Evolutionary conservation across 1,140 invertebrate species (phyloP), one percentile per base, ranked within the genome.

Genomic region (Eriosoma lanigerum): DNA sequence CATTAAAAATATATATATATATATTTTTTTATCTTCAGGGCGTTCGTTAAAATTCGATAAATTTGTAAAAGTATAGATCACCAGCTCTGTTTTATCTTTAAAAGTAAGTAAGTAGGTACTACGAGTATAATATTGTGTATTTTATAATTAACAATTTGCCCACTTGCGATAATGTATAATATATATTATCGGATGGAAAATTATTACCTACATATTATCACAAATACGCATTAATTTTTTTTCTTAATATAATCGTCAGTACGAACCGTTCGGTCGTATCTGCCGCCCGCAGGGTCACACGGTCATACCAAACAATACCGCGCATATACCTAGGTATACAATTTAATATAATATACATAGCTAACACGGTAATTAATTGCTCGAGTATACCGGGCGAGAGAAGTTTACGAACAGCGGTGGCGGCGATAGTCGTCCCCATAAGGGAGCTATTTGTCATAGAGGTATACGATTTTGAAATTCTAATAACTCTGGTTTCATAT

Each of bases 361-460:
- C n/a, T 58, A 58, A 75, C 72, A 17, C 6, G 72, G n/a, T 75
- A 75, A 75, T 75, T 75, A 75, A 75, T 75, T 75, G 72, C 72
- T 12, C n/a, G 68, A 38, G n/a, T 38, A n/a, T n/a, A 50, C 50
- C n/a, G 70, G 70, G 72, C 26, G 52, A 56, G 72, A 54, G 72
- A 75, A 75, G 50, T 75, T 75, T 75, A 38, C 29, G 52, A 56
- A 68, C 50, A n/a, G 21, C 64, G 64, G 21, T n/a, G 64, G 17
- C 26, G 64, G 64, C 38, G 64, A 68, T 68, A 68, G 64, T 68
- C 64, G 72, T 38, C 52, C 50, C 50, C 72, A 54, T 75, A 75
- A 75, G 72, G 72, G 72, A 75, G 72, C 72, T 75, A 75, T 75
- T 75, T 75, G 72, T 75, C 72, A 75, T 44, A 29, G 26, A 5